phyloP scores from a whole-genome alignment of 1,140 invertebrate species.

The Maconellicoccus hirsutus region DNA sequence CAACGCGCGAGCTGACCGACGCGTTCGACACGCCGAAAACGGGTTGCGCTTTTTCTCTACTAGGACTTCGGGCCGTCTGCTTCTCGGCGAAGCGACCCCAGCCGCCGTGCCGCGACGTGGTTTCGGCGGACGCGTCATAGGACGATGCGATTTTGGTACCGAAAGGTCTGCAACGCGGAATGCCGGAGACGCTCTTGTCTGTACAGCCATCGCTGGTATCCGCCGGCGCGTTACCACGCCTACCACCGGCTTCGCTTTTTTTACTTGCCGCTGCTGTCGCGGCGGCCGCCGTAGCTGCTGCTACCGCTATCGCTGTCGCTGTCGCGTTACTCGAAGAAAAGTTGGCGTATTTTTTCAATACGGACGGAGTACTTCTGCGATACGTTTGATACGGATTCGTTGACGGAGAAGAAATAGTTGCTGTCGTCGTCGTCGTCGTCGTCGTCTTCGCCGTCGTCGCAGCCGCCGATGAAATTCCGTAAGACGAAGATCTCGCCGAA shows the following conservation, averaged over 20 bases:
- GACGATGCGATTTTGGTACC: too few relatives aligned
- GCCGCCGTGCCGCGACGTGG: background rate
- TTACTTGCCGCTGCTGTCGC: too few relatives aligned
- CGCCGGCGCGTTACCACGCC: background rate
- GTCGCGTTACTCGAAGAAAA: background rate
- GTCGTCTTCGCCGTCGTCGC: background rate
- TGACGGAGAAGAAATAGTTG: background rate
- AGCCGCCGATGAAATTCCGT: background rate
- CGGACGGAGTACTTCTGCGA: background rate
- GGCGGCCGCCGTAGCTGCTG: too few relatives aligned
- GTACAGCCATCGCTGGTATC: background rate
- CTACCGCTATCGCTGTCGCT: background rate
- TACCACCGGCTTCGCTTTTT: background rate
- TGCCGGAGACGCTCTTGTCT: background rate
- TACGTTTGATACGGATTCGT: background rate
- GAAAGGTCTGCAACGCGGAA: background rate
- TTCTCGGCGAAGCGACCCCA: background rate
- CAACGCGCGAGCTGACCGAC: too few relatives aligned
- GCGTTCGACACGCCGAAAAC: too few relatives aligned
- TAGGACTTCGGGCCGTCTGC: background rate
- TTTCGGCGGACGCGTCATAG: too few relatives aligned
- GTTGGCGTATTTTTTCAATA: slow-evolving; percentile 7
- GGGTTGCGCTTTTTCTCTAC: too few relatives aligned
- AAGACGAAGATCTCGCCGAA: background rate
- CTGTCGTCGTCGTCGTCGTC: background rate